Evolutionary conservation across 2,888 invertebrate species (phyloP), one percentile per base, ranked within the genome.

Genomic region (Drosophila kambysellisi): DNA sequence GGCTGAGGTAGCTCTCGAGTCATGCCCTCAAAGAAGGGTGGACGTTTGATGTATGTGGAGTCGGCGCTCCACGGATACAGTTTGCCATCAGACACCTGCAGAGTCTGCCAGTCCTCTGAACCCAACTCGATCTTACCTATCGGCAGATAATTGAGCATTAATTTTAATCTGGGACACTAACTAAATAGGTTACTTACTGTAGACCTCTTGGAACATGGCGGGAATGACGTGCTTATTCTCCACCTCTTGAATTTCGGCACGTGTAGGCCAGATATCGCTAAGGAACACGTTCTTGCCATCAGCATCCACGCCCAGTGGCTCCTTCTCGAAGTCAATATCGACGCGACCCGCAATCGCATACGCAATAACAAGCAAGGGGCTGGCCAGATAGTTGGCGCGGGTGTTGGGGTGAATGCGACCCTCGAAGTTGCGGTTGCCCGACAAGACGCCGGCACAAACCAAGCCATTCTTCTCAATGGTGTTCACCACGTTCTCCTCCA

Each of bases 401-500:
- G 99, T 99, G 92, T 98, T 96, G 0, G 99, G 99, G 93, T 99
- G 99, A 91, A 99, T 98, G 58, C 99, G 95, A 0, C 99, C 99
- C 93, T 99, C 99, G 93, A 99, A 99, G 94, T 99, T 99, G 5
- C 99, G 95, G 93, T 99, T 99, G 0, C 99, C 99, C 0, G 99
- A 99, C 0, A 99, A 94, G 0, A 99, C 98, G 0, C 99, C 99
- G 91, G 98, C 98, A 89, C 98, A 98, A 0, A 99, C 98, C 51
- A 99, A 94, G 91, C 97, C 97, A 91, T 98, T 98, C 96, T 97
- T 96, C 91, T 99, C 98, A 77, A 99, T 98, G 1, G 98, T 98
- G 87, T 97, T 97, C 0, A 96, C 96, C n/a, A 99, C 96, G 83
- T 96, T 95, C 59, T 99, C 98, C 62, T 97, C 97, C 0, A 99